phyloP scores from a whole-genome alignment of 1,140 invertebrate species.

The Pollicipes pollicipes region DNA sequence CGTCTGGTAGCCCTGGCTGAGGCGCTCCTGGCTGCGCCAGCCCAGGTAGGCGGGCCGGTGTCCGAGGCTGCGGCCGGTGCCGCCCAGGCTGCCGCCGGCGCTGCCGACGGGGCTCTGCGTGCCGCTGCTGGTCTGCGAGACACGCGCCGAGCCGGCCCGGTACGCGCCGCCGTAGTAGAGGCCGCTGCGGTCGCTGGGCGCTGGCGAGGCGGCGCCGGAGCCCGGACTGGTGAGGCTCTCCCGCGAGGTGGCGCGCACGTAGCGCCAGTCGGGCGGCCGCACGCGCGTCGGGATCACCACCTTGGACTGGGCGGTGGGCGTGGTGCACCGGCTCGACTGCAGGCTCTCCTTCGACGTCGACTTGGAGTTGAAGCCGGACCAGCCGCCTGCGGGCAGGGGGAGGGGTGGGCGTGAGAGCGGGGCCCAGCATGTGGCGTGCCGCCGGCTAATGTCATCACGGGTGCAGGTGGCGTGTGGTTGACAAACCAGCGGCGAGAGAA shows the following conservation, averaged over 20 bases:
- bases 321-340: constrained; percentile 15
- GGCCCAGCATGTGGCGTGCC: no score
- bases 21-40: constrained; percentile 69
- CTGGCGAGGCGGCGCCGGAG: constrained; percentile 14
- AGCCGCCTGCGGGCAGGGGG: constrained; percentile 21
- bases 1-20: constrained; percentile 38
- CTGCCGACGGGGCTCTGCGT: constrained; percentile 13
- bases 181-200: constrained; percentile 14
- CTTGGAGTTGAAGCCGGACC: constrained; percentile 18
- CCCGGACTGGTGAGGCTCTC: constrained; percentile 13
- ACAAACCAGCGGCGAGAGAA: no score
- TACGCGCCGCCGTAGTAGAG: constrained; percentile 18
- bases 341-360: constrained; percentile 19
- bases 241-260: neutral
- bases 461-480: no score
- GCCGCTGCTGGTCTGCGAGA: constrained; percentile 13
- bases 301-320: constrained; percentile 17
- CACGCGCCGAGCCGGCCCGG: no score
- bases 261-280: constrained; percentile 13
- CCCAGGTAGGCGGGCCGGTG: constrained; percentile 52
- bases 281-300: constrained; percentile 19
- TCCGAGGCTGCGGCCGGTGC: constrained; percentile 22
- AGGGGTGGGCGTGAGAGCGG: constrained; percentile 31
- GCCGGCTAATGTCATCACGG: no score
- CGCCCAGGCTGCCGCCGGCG: constrained; percentile 35